Percentiles rank a stretch among this genome's conserved stretches.
These are phyloP conservation scores for Actinia tenebrosa DNA, from an alignment of 64 coral and sea anemone genomes.

Conservation along the genomic window DNA sequence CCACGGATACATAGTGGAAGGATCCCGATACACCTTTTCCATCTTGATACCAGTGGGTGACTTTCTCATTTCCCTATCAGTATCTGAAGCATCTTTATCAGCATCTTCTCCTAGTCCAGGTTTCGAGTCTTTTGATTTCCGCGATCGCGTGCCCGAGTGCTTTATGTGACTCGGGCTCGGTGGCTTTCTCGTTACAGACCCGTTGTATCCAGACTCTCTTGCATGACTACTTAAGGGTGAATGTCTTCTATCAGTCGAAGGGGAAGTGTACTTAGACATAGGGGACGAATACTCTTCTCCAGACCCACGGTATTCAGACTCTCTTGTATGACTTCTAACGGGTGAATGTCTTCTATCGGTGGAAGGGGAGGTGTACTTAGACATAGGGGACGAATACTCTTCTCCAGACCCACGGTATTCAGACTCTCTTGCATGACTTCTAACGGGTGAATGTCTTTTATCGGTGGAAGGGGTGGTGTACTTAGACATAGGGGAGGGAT, in stretches of 20 bases:
- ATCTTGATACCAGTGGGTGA: slow-evolving; percentile 92
- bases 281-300: background rate
- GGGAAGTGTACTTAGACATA: background rate
- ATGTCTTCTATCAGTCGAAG: background rate
- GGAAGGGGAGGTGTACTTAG: background rate
- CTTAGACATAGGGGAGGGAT: background rate
- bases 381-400: background rate
- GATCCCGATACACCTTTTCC: slow-evolving; percentile 73
- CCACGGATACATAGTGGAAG: slow-evolving; percentile 77
- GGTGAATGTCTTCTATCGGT: background rate
- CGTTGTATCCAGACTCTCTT: background rate
- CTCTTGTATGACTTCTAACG: background rate
- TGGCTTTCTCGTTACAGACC: background rate
- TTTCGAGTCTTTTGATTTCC: slow-evolving; percentile 1
- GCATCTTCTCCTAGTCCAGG: slow-evolving; percentile 30
- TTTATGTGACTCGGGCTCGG: slow-evolving; percentile 16
- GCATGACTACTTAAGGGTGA: background rate
- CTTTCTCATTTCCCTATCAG: slow-evolving; percentile 79
- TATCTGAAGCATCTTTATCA: slow-evolving; percentile 83
- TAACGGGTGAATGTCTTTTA: background rate
- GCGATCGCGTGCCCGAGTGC: background rate
- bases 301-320: background rate
- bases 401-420: background rate
- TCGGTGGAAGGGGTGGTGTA: background rate
- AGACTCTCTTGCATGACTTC: background rate